A percentile compares a stretch with the other conserved stretches of the same genome.
Conservation (phyloP, 2,888 invertebrate species). For the Patella ulyssiponensis region DNA sequence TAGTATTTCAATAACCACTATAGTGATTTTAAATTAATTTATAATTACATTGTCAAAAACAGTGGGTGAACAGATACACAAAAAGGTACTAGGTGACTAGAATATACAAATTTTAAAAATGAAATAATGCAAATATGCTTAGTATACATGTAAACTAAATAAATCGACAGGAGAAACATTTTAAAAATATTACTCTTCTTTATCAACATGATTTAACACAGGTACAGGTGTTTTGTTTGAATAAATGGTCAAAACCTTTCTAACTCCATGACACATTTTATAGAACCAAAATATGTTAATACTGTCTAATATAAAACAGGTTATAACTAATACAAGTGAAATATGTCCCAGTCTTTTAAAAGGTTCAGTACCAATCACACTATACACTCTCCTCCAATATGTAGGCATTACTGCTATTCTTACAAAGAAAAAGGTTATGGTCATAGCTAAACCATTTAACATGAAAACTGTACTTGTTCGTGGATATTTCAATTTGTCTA, state of each 20-base stretch:
- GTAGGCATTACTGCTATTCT: slow-evolving; percentile 67
- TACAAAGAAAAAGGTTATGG: slow-evolving; percentile 66
- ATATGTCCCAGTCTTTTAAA: slow-evolving; percentile 63
- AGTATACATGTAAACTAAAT: too few species aligned
- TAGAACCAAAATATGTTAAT: slow-evolving; percentile 70
- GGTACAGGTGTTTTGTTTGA: slow-evolving; percentile 24
- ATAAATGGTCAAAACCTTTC: slow-evolving; percentile 51
- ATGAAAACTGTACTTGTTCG: slow-evolving; percentile 58
- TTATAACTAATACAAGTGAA: slow-evolving; percentile 64
- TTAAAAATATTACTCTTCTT: slow-evolving; percentile 8
- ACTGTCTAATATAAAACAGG: slow-evolving; percentile 65
- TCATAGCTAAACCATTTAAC: slow-evolving; percentile 69
- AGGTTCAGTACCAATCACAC: slow-evolving; percentile 60
- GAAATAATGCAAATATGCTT: too few species aligned
- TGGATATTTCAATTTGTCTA: slow-evolving; percentile 58
- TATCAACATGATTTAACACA: slow-evolving; percentile 15
- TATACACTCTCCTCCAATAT: slow-evolving; percentile 68
- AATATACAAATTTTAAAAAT: too few species aligned
- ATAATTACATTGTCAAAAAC: too few species aligned
- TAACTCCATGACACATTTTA: slow-evolving; percentile 62
- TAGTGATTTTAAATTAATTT: too few species aligned
- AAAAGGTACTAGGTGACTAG: too few species aligned
- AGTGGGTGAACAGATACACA: too few species aligned
- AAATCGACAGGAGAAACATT: too few species aligned
- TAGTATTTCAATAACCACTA: too few species aligned